These are phyloP conservation scores for Choristoneura fumiferana DNA, from an alignment of 1,140 invertebrate genomes.

Conservation along the genomic window DNA sequence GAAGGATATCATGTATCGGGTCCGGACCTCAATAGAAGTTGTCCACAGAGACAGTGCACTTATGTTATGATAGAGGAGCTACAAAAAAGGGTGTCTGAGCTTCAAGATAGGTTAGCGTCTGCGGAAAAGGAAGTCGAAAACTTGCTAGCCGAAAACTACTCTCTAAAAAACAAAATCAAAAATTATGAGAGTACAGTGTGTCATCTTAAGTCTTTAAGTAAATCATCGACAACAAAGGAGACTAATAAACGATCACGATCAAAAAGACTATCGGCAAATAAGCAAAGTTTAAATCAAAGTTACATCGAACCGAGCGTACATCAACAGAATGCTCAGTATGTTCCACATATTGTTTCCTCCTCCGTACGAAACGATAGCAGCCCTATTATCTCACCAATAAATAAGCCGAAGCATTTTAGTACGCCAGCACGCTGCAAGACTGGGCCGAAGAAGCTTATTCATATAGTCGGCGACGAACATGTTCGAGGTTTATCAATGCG, in stretches of 20 bases:
- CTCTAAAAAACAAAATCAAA: not conserved
- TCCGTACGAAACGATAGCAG: too few relatives aligned
- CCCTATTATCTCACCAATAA: not conserved
- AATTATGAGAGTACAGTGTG: not conserved
- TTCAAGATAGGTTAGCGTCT: not conserved
- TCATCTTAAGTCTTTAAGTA: not conserved
- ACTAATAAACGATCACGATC: not conserved
- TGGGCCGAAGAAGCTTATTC: not conserved
- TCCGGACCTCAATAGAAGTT: not conserved
- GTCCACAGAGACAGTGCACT: not conserved
- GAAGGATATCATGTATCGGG: too few relatives aligned
- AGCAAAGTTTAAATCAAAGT: not conserved
- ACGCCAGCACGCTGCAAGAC: not conserved
- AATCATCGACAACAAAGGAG: not conserved
- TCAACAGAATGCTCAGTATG: too few relatives aligned
- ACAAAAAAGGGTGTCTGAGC: not conserved
- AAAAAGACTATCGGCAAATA: not conserved
- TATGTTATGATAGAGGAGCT: not conserved
- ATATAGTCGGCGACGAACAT: slow-evolving; percentile 7
- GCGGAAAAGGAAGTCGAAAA: not conserved
- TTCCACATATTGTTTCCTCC: too few relatives aligned
- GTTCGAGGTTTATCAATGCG: not conserved
- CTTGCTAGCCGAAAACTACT: not conserved
- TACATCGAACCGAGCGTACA: not conserved
- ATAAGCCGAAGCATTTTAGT: not conserved